Percentiles rank a stretch among this genome's conserved stretches.
Conservation (phyloP, 2,888 invertebrate species). For the Heterodera filipjevi region DNA sequence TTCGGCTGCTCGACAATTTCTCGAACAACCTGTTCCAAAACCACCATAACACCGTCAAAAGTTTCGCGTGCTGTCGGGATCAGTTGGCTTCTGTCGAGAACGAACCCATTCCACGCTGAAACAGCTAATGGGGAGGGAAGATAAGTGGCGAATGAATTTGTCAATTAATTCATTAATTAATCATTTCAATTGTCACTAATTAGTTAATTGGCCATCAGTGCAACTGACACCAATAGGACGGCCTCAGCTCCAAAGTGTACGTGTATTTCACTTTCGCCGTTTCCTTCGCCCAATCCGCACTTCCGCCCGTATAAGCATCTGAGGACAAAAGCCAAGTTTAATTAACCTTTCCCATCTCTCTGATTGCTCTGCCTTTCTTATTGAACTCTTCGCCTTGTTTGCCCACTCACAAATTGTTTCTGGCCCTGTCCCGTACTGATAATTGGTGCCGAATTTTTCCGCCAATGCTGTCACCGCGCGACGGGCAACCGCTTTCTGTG, state of each 20-base stretch:
- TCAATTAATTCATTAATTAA: constrained; percentile 16
- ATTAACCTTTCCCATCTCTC: not conserved
- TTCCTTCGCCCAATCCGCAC: constrained; percentile 63
- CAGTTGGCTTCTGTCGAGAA: constrained; percentile 55
- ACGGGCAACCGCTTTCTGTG: constrained; percentile 57
- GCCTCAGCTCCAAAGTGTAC: constrained; percentile 61
- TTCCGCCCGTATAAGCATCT: constrained; percentile 64
- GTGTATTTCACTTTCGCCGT: constrained; percentile 61
- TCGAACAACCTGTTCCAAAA: constrained; percentile 46
- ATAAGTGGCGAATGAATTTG: constrained; percentile 52
- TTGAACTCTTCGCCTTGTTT: not conserved
- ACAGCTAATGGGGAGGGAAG: constrained; percentile 7
- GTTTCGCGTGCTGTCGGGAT: constrained; percentile 63
- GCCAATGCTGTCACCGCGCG: constrained; percentile 56
- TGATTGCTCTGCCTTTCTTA: not conserved
- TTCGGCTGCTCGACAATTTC: constrained; percentile 7
- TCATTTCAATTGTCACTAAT: not conserved
- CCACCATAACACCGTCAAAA: constrained; percentile 60
- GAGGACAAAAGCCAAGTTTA: constrained; percentile 30
- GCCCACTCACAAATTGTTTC: constrained; percentile 61
- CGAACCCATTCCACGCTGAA: constrained; percentile 63
- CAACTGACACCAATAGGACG: constrained; percentile 55
- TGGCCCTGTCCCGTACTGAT: constrained; percentile 61
- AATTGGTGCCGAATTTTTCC: constrained; percentile 61
- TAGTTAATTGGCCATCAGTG: not conserved